Evolutionary conservation across 92 coral and sea anemone species (phyloP), one percentile per base, ranked within the genome.

Genomic region (Palythoa grandis): DNA sequence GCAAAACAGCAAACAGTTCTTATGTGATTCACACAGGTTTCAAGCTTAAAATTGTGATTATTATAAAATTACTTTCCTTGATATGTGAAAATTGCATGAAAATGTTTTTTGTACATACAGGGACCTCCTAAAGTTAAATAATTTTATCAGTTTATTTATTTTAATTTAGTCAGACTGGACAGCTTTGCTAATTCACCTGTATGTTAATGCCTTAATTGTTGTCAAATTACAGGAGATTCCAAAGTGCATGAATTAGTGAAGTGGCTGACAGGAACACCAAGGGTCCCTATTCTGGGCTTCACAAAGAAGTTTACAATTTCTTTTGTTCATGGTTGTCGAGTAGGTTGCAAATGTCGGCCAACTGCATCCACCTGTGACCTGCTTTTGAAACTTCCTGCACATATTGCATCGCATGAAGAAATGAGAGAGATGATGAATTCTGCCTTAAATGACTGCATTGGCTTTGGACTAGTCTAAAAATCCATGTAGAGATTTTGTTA

Each of bases 251-350:
- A 70, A 37, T 70, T 70, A 29, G 75, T 70, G 39, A 70, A 70
- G 75, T 70, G 75, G 75, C 37, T 70, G 50, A 70, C 75, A 70
- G 75, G 48, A 1, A 70, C 75, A 70, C 43, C 48, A 29, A 70
- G 48, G 75, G 37, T 70, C 40, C 75, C 75, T 70, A 37, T 70
- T 22, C 75, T 70, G 25, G 75, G 75, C 50, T 70, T 70, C 50
- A 13, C 38, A 25, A 72, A 72, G 53, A 72, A 72, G 52, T 72
- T 35, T 35, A 37, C 52, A 35, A 19, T 72, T 72, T 10, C 50
- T 39, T 83, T 83, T 37, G 29, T 83, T 29, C 86, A 83, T 83
- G 86, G 86, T 17, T 83, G 86, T 68, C 54, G 22, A 37, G 77
- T 35, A 52, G 56, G 47, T 9, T 83, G 86, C 25, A 63, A 47